These are phyloP conservation scores for Lophochroa leadbeateri DNA, from an alignment of 2,113 vertebrate species.

Conservation along the genomic window DNA sequence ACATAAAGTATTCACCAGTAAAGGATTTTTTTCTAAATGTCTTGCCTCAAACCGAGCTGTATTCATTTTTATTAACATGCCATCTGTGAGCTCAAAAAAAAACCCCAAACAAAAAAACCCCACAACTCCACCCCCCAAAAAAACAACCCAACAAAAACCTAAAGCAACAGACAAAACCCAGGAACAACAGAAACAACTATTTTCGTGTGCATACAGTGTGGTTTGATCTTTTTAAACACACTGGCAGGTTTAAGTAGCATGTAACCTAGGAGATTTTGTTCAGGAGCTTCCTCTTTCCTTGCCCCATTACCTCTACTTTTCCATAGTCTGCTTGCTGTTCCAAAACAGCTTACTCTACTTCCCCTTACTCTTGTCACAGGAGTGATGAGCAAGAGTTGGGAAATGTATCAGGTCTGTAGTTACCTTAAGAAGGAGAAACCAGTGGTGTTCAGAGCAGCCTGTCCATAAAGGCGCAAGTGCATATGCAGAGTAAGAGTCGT, in stretches of 20 bases:
- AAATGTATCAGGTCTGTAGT: not conserved
- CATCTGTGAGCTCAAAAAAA: not conserved
- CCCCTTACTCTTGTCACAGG: not conserved
- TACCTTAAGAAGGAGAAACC: not conserved
- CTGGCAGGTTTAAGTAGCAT: not conserved
- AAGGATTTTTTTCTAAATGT: not conserved
- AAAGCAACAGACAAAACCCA: not conserved
- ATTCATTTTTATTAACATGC: not conserved
- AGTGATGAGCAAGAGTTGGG: not conserved
- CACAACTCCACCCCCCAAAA: not conserved
- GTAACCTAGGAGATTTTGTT: not conserved
- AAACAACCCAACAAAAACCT: not conserved
- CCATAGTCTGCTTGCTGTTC: not conserved
- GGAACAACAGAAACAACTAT: not conserved
- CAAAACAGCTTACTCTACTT: not conserved
- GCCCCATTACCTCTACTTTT: not conserved
- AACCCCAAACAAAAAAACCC: fast-evolving
- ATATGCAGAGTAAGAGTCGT: not conserved
- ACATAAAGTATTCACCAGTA: not conserved
- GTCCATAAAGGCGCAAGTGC: not conserved
- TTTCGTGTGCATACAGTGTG: not conserved
- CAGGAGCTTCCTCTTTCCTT: not conserved
- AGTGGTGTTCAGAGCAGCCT: not conserved
- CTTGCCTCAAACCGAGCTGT: not conserved
- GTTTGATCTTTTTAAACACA: not conserved